phyloP scores from a whole-genome alignment of 1,140 invertebrate genomes.

The Delia radicum region DNA sequence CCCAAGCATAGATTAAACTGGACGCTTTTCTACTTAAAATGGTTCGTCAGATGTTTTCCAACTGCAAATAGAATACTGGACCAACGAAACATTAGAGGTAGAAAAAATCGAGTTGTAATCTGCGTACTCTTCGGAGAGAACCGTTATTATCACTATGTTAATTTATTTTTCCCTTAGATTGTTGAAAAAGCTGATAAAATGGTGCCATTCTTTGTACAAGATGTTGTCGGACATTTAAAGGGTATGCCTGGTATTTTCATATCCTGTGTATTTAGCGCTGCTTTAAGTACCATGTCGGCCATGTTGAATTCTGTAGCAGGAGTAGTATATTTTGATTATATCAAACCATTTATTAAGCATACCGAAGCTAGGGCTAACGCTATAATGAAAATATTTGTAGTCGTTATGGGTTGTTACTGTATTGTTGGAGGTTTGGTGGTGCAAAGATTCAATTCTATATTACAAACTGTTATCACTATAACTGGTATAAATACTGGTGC shows the following conservation, averaged over 20 bases:
- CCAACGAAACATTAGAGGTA: too few species aligned
- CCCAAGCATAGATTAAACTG: too few species aligned
- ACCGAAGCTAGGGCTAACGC: conserved; percentile 62
- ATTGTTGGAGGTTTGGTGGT: conserved; percentile 65
- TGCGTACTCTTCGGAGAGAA: too few species aligned
- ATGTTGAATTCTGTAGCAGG: conserved; percentile 74
- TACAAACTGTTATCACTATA: conserved; percentile 64
- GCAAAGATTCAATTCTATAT: conserved; percentile 63
- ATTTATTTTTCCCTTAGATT: conserved; percentile 35
- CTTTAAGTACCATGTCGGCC: conserved; percentile 70
- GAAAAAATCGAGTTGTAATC: too few species aligned
- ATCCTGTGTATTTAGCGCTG: conserved; percentile 69
- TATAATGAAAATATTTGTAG: conserved; percentile 64
- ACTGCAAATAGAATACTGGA: too few species aligned
- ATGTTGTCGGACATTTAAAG: conserved; percentile 60
- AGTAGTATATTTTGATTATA: conserved; percentile 73
- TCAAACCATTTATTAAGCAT: conserved; percentile 61
- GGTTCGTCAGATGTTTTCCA: too few species aligned
- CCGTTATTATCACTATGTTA: background rate
- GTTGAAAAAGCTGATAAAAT: conserved; percentile 60
- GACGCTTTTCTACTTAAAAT: too few species aligned
- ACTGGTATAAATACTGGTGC: conserved; percentile 67
- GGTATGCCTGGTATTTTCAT: conserved; percentile 69
- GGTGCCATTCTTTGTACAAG: conserved; percentile 66
- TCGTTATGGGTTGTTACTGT: conserved; percentile 62